Evolutionary conservation across 2,888 invertebrate genomes (phyloP), one percentile per base, ranked within the genome.

Genomic region (Ornithoptera alexandrae): DNA sequence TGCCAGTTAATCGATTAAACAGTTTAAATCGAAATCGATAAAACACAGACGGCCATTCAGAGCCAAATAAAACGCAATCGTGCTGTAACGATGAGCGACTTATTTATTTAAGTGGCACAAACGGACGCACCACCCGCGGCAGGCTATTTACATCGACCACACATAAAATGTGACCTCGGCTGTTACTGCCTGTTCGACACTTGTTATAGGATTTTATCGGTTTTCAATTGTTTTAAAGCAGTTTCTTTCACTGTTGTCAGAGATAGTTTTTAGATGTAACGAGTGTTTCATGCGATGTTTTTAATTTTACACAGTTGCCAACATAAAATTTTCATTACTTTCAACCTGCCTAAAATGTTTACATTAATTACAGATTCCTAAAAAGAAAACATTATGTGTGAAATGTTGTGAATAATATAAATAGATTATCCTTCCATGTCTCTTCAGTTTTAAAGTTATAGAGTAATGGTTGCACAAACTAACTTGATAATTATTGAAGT

Each of bases 91-190:
- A 80, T 81, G 79, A 78, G 77, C 77, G 77, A 78, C 78, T 85
- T 90, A 90, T 91, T 91, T 91, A 85, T 90, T 87, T 90, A 87
- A 91, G 91, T 90, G 91, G 84, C 82, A 80, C 83, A 80, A 67
- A 81, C 83, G 68, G 79, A 78, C 77, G 72, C 77, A 76, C 86
- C 85, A 79, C 84, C 81, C 81, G 84, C 76, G 79, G 75, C 72
- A 74, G 71, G 72, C 76, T 76, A 76, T 74, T 74, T 75, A 76
- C 74, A 75, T 74, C 79, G 88, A 87, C 88, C 90, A 90, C 89
- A 89, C 90, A 84, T 87, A 74, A 83, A 85, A 85, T 73, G 66
- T 78, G 78, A 80, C 80, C 80, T 78, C 79, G 76, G 67, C 74
- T 75, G 75, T 76, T 72, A 74, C 65, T 72, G 72, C 24, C 62